Conservation (phyloP, 2,113 vertebrate species). For the Clarias macrocephalus region DNA sequence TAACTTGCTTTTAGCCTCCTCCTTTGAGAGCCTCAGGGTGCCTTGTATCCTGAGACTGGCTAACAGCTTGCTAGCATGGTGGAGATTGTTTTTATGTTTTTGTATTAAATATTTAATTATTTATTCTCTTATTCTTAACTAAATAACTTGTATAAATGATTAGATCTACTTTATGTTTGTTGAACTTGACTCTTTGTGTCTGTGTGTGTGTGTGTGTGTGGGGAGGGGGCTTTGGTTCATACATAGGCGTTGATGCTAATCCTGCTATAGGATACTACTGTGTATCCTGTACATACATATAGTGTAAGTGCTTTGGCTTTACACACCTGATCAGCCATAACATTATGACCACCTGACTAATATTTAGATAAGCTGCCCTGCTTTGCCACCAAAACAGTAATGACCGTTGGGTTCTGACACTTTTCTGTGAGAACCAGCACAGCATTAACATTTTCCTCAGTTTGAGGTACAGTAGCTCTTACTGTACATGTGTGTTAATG, state of each 20-base stretch:
- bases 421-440: no score
- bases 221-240: no score
- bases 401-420: no score
- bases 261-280: neutral
- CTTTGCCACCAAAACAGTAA: no score
- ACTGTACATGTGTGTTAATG: no score
- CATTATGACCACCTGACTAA: no score
- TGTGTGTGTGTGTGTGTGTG: neutral
- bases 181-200: neutral
- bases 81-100: neutral
- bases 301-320: neutral
- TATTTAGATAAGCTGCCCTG: no score
- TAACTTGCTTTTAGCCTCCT: neutral
- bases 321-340: no score
- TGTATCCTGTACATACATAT: neutral
- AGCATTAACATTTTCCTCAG: no score
- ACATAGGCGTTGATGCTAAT: neutral
- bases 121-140: neutral
- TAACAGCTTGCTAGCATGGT: neutral
- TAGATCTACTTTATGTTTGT: neutral
- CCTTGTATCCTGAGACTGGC: neutral
- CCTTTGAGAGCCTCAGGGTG: neutral
- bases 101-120: no score
- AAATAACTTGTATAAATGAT: neutral
- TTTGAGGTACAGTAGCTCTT: no score